These are phyloP conservation scores for Solen grandis DNA, from an alignment of 1,140 invertebrate species.

Conservation along the genomic window DNA sequence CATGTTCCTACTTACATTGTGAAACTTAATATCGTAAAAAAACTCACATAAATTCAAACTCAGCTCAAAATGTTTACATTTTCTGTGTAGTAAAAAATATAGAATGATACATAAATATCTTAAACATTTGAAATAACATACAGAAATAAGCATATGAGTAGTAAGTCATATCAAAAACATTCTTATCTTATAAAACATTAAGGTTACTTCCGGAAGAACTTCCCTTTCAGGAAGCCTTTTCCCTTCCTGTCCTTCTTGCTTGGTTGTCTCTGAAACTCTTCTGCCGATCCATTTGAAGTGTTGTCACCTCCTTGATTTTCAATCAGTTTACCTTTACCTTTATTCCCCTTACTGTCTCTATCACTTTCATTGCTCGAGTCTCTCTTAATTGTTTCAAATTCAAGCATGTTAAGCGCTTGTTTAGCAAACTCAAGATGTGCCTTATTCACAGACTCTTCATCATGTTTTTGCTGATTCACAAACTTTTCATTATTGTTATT, in stretches of 20 bases:
- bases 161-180: too few relatives aligned
- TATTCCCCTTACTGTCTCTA: conserved; percentile 14
- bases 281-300: too few relatives aligned
- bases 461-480: conserved; percentile 36
- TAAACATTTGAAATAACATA: too few relatives aligned
- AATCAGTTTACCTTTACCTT: conserved; percentile 7
- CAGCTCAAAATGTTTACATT: too few relatives aligned
- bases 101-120: too few relatives aligned
- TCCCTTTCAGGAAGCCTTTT: conserved; percentile 47
- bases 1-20: too few relatives aligned
- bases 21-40: too few relatives aligned
- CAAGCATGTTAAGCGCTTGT: conserved; percentile 32
- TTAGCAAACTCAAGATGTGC: conserved; percentile 54
- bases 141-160: too few relatives aligned
- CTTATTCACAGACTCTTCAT: conserved; percentile 48
- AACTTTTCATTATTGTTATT: conserved; percentile 43
- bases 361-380: conserved; percentile 45
- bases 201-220: conserved; percentile 42
- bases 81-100: too few relatives aligned
- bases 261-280: not conserved
- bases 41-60: too few relatives aligned
- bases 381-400: conserved; percentile 40
- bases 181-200: not conserved
- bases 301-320: not conserved
- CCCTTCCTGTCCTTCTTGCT: not conserved